Base-by-base conservation (phyloP, 1,140 invertebrate genomes). In the Rhopalosiphum padi region DNA sequence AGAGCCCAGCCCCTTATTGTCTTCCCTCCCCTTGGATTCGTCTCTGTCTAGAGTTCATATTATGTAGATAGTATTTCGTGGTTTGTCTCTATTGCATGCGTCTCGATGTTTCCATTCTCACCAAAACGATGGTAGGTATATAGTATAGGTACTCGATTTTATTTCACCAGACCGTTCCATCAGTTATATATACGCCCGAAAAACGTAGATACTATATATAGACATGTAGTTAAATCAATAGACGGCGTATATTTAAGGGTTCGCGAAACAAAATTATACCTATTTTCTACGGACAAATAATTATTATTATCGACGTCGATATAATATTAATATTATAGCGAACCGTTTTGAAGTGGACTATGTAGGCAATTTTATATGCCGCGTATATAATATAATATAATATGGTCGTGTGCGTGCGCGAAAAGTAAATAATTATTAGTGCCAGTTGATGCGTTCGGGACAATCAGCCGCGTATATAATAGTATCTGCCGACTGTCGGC, bases 351-450 rank as follows among this genome's bases (percentile, higher is more conserved):
- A 18, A 77, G 60, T n/a, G 60, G 60, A 77, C 23, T 25, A 55
- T 68, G 30, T n/a, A 35, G n/a, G 30, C 30, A n/a, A 77, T n/a
- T n/a, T 77, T 77, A 5, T 77, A n/a, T 77, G 22, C n/a, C 11
- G 15, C 60, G 30, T 68, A 30, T 60, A 60, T n/a, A n/a, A n/a
- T n/a, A 0, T n/a, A 77, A 77, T 15, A 30, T 60, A 11, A 41
- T 41, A 41, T 41, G 55, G 30, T 68, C 30, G 60, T 77, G 60
- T n/a, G 60, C 60, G 60, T n/a, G 60, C 11, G 60, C 15, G 4
- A 77, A 77, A 77, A 77, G 15, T 77, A 77, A 77, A 77, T 77
- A 77, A 77, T 77, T 77, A 77, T 77, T 77, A n/a, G 60, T 77
- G 60, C 60, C 30, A 77, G 60, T 77, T n/a, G 60, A 77, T 77